Percentiles rank a stretch among this genome's conserved stretches.
Conservation (phyloP, 1,140 invertebrate genomes). For the Pseudachorutes palmiensis region DNA sequence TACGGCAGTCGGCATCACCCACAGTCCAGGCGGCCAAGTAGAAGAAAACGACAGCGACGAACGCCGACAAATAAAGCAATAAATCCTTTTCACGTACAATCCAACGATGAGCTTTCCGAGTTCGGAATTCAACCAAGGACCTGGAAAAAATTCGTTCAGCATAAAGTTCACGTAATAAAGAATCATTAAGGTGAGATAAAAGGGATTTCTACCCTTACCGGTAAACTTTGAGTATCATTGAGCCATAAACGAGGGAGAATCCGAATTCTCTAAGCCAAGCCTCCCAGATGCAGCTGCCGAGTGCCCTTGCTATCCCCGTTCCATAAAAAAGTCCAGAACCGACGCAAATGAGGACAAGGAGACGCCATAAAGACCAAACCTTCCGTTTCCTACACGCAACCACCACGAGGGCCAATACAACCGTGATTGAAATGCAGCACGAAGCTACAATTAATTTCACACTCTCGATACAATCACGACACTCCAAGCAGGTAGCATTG, state of each 20-base stretch:
- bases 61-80: conserved; percentile 66
- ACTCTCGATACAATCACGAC: background rate
- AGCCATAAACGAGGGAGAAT: conserved; percentile 82
- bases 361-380: conserved; percentile 8
- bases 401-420: background rate
- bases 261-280: conserved; percentile 81
- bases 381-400: background rate
- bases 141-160: conserved; percentile 32
- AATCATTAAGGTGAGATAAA: background rate
- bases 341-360: background rate
- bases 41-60: conserved; percentile 66
- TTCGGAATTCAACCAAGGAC: conserved; percentile 59
- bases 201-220: too few species aligned
- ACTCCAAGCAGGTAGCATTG: background rate
- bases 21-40: conserved; percentile 82
- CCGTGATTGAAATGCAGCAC: background rate
- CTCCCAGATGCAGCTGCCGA: background rate
- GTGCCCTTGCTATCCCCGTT: background rate
- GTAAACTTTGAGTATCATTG: conserved; percentile 80
- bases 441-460: background rate
- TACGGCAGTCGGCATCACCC: conserved; percentile 39
- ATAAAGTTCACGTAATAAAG: background rate
- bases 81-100: conserved; percentile 75
- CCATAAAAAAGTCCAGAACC: conserved; percentile 1
- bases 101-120: conserved; percentile 67